Evolutionary conservation across 2,888 invertebrate genomes (phyloP).

Genomic region (Philopedon plagiatum): DNA sequence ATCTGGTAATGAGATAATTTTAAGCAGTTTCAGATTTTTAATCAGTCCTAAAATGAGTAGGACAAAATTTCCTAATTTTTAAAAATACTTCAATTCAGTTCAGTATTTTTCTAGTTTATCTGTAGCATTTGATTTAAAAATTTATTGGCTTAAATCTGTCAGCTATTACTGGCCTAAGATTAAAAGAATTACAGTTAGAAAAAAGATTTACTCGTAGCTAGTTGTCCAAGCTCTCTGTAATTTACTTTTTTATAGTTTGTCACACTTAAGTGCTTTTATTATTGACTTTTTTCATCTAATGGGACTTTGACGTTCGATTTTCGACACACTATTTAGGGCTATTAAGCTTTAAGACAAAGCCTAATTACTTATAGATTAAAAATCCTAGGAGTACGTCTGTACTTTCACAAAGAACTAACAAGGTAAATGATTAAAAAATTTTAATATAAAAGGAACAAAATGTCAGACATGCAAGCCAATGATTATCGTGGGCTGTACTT

Average conservation of each 20-base stretch:
- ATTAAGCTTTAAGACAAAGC: slow-evolving; percentile 44
- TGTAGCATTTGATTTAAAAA: not conserved
- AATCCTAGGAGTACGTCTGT: slow-evolving; percentile 17
- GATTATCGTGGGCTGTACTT: slow-evolving; percentile 32
- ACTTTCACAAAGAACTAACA: too few relatives aligned
- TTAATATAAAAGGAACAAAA: too few relatives aligned
- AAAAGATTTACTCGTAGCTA: slow-evolving; percentile 12
- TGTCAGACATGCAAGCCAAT: slow-evolving; percentile 34
- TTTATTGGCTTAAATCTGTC: not conserved
- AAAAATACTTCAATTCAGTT: too few relatives aligned
- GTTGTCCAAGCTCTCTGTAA: slow-evolving; percentile 42
- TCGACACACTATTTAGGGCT: slow-evolving; percentile 31
- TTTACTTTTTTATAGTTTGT: slow-evolving; percentile 44
- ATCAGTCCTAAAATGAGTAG: too few relatives aligned
- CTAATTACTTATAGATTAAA: slow-evolving; percentile 34
- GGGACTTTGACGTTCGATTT: slow-evolving; percentile 18
- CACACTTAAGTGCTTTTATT: slow-evolving; percentile 42
- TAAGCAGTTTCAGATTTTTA: too few relatives aligned
- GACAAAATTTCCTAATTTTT: too few relatives aligned
- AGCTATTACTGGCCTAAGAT: not conserved
- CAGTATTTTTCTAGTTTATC: too few relatives aligned
- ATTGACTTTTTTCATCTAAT: slow-evolving; percentile 39
- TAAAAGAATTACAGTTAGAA: slow-evolving; percentile 11
- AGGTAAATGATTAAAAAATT: too few relatives aligned
- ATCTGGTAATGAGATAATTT: too few relatives aligned